These are phyloP conservation scores for Jaculus jaculus DNA, from an alignment of 2,113 vertebrate species.

Conservation along the genomic window DNA sequence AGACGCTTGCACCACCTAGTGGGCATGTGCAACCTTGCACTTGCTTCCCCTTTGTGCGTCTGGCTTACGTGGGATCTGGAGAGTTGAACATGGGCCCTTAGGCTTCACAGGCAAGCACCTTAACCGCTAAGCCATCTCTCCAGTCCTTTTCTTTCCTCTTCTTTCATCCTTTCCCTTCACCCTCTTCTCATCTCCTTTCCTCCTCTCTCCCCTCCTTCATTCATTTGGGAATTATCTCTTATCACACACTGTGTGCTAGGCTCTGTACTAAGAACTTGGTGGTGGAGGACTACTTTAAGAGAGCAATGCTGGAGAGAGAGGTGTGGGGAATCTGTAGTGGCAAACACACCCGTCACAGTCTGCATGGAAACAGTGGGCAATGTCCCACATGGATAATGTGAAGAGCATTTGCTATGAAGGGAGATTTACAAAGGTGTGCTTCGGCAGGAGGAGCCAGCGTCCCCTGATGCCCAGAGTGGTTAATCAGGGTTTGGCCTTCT, in stretches of 20 bases:
- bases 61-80: no score
- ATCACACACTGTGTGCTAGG: background rate
- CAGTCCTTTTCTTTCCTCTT: background rate
- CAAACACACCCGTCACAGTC: accelerated
- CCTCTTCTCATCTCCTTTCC: accelerated
- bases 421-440: accelerated
- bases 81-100: no score
- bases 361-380: no score
- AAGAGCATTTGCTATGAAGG: background rate
- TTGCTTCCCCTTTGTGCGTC: no score
- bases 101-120: no score
- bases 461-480: background rate
- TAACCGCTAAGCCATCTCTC: no score
- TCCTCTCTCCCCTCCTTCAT: background rate
- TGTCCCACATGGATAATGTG: accelerated
- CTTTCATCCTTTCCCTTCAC: background rate
- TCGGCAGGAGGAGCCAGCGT: background rate
- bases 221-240: no score
- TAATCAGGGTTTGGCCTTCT: background rate
- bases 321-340: accelerated
- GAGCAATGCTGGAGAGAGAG: accelerated
- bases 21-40: no score
- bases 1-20: no score
- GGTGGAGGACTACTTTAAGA: background rate
- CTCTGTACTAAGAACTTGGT: background rate